Evolutionary conservation across 2,113 vertebrate species (phyloP).

Genomic region (Sigmodon hispidus): DNA sequence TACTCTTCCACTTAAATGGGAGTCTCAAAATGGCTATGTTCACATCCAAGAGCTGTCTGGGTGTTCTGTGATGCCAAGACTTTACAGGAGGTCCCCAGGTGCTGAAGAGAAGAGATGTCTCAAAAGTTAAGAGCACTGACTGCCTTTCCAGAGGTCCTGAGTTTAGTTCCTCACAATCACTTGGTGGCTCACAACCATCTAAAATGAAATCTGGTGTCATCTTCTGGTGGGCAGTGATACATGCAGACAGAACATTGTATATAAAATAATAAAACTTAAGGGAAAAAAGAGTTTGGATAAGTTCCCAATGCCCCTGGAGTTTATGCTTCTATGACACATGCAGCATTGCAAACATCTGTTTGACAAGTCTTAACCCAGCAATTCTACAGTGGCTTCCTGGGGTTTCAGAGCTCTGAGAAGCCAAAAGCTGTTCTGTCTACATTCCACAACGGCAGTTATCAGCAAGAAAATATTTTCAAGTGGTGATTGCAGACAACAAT

Average conservation of each 20-base stretch:
- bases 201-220: too few relatives aligned
- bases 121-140: too few relatives aligned
- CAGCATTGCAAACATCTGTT: not conserved
- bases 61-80: not conserved
- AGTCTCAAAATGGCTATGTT: not conserved
- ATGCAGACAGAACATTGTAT: too few relatives aligned
- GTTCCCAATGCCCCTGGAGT: not conserved
- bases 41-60: not conserved
- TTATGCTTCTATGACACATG: not conserved
- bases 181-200: too few relatives aligned
- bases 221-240: too few relatives aligned
- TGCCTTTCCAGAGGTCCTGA: too few relatives aligned
- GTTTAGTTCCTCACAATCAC: too few relatives aligned
- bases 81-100: not conserved
- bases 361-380: not conserved
- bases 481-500: not conserved
- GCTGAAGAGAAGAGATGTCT: too few relatives aligned
- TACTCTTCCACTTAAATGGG: not conserved
- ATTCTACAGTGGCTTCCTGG: not conserved
- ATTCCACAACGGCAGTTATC: not conserved
- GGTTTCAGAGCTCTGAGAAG: not conserved
- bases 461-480: not conserved
- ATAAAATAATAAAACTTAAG: too few relatives aligned
- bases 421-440: not conserved
- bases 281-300: too few relatives aligned